These are phyloP conservation scores for Chymomyza costata DNA, from an alignment of 1,140 invertebrate species.

Conservation along the genomic window DNA sequence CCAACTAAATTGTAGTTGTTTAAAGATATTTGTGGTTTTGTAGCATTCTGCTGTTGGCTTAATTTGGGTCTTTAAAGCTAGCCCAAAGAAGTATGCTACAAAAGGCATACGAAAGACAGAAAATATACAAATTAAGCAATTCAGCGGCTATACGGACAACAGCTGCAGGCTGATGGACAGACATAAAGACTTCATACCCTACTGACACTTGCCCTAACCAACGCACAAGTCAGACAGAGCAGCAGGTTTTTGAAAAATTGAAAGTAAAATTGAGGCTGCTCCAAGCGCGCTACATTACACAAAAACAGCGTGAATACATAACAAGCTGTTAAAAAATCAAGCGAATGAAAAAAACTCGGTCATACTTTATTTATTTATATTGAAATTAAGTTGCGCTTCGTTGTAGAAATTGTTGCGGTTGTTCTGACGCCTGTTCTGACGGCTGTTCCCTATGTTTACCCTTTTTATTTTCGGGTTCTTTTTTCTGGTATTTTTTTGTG, in stretches of 20 bases:
- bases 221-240: too few species aligned
- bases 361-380: slow-evolving; percentile 67
- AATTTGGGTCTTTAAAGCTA: slow-evolving; percentile 18
- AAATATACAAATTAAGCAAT: too few species aligned
- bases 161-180: too few species aligned
- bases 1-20: slow-evolving; percentile 37
- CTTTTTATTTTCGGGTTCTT: slow-evolving; percentile 41
- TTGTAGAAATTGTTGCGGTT: slow-evolving; percentile 67
- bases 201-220: too few species aligned
- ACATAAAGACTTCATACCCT: too few species aligned
- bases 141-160: too few species aligned
- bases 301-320: too few species aligned
- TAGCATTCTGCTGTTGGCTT: slow-evolving; percentile 15
- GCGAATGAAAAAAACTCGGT: slow-evolving; percentile 4
- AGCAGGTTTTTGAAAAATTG: slow-evolving; percentile 26
- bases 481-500: slow-evolving; percentile 15
- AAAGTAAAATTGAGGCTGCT: slow-evolving; percentile 12
- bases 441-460: slow-evolving; percentile 51
- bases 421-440: slow-evolving; percentile 9
- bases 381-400: slow-evolving; percentile 66
- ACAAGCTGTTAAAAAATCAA: slow-evolving; percentile 4
- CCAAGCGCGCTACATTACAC: too few species aligned
- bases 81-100: too few species aligned
- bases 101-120: too few species aligned
- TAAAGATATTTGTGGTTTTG: slow-evolving; percentile 32